These are phyloP conservation scores for Geophilus truncorum DNA, from an alignment of 2,888 invertebrate genomes.

Conservation along the genomic window DNA sequence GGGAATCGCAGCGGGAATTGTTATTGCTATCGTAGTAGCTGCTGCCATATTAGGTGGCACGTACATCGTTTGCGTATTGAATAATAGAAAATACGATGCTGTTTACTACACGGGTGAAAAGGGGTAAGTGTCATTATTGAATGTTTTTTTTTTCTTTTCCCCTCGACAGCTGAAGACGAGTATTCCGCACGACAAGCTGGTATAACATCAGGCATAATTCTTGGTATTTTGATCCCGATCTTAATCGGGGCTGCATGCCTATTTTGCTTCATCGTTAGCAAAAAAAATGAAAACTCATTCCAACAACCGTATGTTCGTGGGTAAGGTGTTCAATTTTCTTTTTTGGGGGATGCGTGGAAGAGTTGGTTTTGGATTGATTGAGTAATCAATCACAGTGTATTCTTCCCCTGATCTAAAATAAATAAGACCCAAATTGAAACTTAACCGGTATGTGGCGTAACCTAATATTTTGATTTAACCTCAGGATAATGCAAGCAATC, in stretches of 20 bases:
- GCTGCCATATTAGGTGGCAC: background rate
- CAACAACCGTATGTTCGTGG: background rate
- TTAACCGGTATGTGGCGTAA: too few species aligned
- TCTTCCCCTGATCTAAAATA: too few species aligned
- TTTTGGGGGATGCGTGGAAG: background rate
- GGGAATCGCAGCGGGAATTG: slow-evolving; percentile 2
- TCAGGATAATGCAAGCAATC: too few species aligned
- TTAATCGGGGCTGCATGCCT: background rate
- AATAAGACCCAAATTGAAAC: too few species aligned
- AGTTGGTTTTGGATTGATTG: too few species aligned
- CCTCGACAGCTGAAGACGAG: background rate
- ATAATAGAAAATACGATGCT: slow-evolving; percentile 2
- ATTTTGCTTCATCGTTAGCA: slow-evolving; percentile 6
- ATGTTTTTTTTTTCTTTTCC: background rate
- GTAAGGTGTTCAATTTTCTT: background rate
- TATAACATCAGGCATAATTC: background rate
- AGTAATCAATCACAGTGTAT: too few species aligned
- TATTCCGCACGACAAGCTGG: background rate
- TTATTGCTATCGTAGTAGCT: background rate
- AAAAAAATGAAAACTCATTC: background rate
- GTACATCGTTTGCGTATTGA: background rate
- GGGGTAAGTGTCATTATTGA: background rate
- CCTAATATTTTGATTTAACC: too few species aligned
- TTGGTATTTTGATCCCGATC: background rate
- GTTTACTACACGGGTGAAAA: slow-evolving; percentile 27